Conservation (phyloP, 2,797 vertebrate species). For the Myoxocephalus aenaeus region DNA sequence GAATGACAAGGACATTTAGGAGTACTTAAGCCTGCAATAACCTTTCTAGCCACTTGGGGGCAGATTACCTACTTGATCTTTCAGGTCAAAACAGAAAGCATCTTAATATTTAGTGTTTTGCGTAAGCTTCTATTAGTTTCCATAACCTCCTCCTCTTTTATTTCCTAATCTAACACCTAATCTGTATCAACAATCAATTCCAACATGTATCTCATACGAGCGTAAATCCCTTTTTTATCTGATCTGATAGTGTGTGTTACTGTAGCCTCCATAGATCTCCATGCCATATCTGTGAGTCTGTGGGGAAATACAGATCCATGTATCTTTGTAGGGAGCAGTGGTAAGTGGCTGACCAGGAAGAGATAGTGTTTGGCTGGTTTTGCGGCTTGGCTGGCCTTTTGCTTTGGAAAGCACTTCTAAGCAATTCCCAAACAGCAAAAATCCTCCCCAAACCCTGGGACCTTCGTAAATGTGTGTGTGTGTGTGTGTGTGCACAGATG, state of each 20-base stretch:
- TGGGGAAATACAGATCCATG: constrained; percentile 30
- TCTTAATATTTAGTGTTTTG: neutral
- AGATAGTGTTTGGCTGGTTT: constrained; percentile 55
- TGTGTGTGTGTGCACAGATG: constrained; percentile 43
- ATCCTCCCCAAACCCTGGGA: constrained; percentile 75
- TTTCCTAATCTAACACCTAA: constrained; percentile 4
- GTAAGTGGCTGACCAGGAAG: constrained; percentile 61
- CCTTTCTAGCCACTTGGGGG: neutral
- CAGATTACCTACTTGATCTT: neutral
- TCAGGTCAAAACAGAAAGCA: neutral
- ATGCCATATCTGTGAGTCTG: constrained; percentile 13
- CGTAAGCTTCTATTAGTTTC: neutral
- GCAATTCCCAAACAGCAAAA: constrained; percentile 80
- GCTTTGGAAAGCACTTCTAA: constrained; percentile 79
- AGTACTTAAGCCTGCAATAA: neutral
- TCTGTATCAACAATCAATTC: constrained; percentile 13
- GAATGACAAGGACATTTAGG: neutral
- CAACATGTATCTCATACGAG: neutral
- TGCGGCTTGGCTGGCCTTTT: constrained; percentile 68
- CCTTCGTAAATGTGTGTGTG: constrained; percentile 51
- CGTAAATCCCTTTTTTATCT: constrained; percentile 3
- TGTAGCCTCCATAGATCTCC: constrained; percentile 27
- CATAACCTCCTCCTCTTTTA: neutral
- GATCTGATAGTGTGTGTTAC: constrained; percentile 15
- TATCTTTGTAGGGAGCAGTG: constrained; percentile 44